These are phyloP conservation scores for Spodoptera littoralis DNA, from an alignment of 2,888 invertebrate species.

Conservation along the genomic window DNA sequence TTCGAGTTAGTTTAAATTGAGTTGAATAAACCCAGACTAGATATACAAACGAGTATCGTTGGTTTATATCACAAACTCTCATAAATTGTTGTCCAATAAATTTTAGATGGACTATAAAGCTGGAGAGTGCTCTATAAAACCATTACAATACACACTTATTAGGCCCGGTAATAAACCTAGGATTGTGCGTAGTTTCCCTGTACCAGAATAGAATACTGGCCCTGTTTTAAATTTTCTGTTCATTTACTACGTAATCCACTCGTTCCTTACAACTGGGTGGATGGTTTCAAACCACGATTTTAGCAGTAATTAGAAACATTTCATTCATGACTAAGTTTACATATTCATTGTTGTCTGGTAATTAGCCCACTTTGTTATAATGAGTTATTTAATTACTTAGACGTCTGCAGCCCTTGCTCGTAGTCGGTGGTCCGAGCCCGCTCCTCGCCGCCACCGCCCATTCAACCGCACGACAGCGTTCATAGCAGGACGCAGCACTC, in stretches of 20 bases:
- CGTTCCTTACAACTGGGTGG: too few species aligned
- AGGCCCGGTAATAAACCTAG: slow-evolving; percentile 10
- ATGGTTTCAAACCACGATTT: too few species aligned
- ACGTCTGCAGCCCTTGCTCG: background rate
- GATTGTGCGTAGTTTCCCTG: slow-evolving; percentile 6
- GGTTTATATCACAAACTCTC: slow-evolving; percentile 7
- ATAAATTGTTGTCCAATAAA: slow-evolving; percentile 26
- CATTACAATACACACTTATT: slow-evolving; percentile 1
- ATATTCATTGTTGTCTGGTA: too few species aligned
- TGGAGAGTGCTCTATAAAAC: slow-evolving; percentile 4
- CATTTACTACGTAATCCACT: too few species aligned
- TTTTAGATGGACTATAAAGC: slow-evolving; percentile 18
- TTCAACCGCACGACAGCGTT: slow-evolving; percentile 27
- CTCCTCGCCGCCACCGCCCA: slow-evolving; percentile 16
- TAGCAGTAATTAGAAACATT: too few species aligned
- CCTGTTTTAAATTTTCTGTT: background rate
- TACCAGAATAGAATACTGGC: slow-evolving; percentile 1
- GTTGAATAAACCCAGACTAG: background rate
- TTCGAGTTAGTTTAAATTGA: background rate
- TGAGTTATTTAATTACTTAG: background rate
- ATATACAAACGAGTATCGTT: slow-evolving; percentile 7
- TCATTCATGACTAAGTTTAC: too few species aligned
- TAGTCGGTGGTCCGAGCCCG: slow-evolving; percentile 3
- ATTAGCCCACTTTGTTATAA: background rate
- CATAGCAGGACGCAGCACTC: slow-evolving; percentile 29